Percentiles rank a stretch among this genome's conserved stretches.
Evolutionary conservation across 2,113 vertebrate species (phyloP).

Genomic region (Pycnonotus jocosus): DNA sequence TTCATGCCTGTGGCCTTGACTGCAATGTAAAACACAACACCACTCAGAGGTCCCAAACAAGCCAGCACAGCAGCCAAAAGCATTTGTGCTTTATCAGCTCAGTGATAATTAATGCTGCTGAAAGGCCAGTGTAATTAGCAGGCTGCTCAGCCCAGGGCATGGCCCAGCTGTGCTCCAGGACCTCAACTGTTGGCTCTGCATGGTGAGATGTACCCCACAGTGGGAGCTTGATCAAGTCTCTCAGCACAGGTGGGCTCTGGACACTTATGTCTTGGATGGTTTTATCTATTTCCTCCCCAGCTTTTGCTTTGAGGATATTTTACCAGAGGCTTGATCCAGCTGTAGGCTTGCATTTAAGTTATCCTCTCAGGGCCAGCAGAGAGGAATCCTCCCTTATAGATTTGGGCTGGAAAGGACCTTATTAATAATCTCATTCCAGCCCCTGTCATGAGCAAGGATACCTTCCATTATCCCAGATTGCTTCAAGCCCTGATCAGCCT

Average conservation of each 20-base stretch:
- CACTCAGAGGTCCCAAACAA: neutral
- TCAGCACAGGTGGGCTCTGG: fast-evolving
- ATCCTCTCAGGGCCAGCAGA: neutral
- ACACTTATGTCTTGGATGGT: fast-evolving
- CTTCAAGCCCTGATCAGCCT: fast-evolving
- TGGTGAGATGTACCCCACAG: fast-evolving
- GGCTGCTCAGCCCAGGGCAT: neutral
- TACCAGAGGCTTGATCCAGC: neutral
- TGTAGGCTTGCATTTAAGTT: neutral
- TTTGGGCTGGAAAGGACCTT: neutral
- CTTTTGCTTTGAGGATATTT: neutral
- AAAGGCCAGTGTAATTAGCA: conserved; percentile 1
- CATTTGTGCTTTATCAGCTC: neutral
- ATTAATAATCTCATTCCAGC: fast-evolving
- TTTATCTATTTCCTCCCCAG: neutral
- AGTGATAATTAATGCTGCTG: neutral
- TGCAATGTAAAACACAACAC: neutral
- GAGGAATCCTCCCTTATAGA: fast-evolving
- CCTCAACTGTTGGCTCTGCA: neutral
- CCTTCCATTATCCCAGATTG: fast-evolving
- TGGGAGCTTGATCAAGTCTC: neutral
- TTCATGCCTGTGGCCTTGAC: neutral
- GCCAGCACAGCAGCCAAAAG: neutral
- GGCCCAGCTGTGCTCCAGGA: neutral
- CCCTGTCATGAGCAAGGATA: neutral